Evolutionary conservation across 2,888 invertebrate genomes (phyloP), one percentile per base, ranked within the genome.

Genomic region (Rhagonycha lutea): DNA sequence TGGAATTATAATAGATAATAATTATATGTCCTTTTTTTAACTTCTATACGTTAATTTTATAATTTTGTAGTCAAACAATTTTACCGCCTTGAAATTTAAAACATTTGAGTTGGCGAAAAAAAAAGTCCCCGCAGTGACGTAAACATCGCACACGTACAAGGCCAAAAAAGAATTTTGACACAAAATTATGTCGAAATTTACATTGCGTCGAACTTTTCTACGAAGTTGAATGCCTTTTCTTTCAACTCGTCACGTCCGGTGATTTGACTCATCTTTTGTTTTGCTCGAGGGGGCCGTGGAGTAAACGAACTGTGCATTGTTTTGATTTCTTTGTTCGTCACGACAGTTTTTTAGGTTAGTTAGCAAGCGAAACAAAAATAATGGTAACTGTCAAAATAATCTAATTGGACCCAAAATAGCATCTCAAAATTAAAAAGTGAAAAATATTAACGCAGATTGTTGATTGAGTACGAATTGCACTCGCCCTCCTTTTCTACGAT

Each of bases 401-500:
- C 69, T 79, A 75, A 69, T 75, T 78, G 61, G 73, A 47, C 47
- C 47, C 7, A 47, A 47, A 47, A 76, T 74, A 79, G 72, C 70
- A 74, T 78, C 78, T 82, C 82, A 82, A 82, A 82, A 82, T 82
- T 75, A 74, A 79, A 77, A 77, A 82, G 82, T 82, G 81, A 77
- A 72, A 73, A 79, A 69, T 47, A n/a, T n/a, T 47, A 47, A 8
- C 47, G 7, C n/a, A n/a, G 5, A n/a, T 47, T 47, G n/a, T 47
- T 47, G 47, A n/a, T 47, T 7, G 47, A n/a, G 47, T n/a, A 8
- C 47, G 47, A 47, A 47, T 47, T 47, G 47, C 47, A 47, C 47
- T 47, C 8, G 32, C 32, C 5, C n/a, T 47, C n/a, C 8, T n/a
- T 47, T 47, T 47, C n/a, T 47, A 47, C n/a, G 7, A 7, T 47